Evolutionary conservation across 2,888 invertebrate genomes (phyloP), one percentile per base, ranked within the genome.

Genomic region (Agriopis aurantiaria): DNA sequence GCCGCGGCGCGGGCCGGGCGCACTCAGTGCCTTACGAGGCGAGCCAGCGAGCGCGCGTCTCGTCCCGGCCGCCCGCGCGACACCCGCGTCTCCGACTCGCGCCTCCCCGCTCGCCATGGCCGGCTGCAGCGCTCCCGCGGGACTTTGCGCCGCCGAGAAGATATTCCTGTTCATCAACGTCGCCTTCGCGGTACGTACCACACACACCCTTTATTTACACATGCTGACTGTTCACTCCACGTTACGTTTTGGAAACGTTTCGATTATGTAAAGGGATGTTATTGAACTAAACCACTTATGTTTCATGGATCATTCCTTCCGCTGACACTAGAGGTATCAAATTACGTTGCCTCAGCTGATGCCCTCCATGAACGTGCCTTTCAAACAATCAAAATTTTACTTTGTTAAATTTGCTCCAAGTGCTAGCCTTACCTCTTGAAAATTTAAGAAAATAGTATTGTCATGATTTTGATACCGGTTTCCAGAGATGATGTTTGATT

Each of bases 121-220:
- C 59, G 61, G 51, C 40, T 49, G 84, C 75, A 91, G 91, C 83
- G 82, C 86, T 81, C 80, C 86, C 64, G 88, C 88, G 11, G 46
- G 41, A 11, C 79, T 90, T 77, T 93, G 93, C 85, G 82, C 89
- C 80, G 86, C 90, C 33, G 90, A 93, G 81, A 92, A 89, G 74
- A 84, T 92, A 72, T 93, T 94, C 88, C 87, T 93, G 79, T 92
- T 94, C 86, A 91, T 94, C 87, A 93, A 94, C 86, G 88, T 93
- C 75, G 91, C 91, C 40, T 93, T 94, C 81, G 93, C 93, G 84
- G 93, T 94, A 69, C 85, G 88, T 86, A 71, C 55, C 55, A 51
- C 51, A 6, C 40, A 40, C 40, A n/a, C 3, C 3, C 46, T 8
- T 46, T 9, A 52, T 33, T 12, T 41, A 3, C 45, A 52, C 53